Base-by-base conservation (phyloP, 2,797 vertebrate species). In the Hipposideros larvatus region DNA sequence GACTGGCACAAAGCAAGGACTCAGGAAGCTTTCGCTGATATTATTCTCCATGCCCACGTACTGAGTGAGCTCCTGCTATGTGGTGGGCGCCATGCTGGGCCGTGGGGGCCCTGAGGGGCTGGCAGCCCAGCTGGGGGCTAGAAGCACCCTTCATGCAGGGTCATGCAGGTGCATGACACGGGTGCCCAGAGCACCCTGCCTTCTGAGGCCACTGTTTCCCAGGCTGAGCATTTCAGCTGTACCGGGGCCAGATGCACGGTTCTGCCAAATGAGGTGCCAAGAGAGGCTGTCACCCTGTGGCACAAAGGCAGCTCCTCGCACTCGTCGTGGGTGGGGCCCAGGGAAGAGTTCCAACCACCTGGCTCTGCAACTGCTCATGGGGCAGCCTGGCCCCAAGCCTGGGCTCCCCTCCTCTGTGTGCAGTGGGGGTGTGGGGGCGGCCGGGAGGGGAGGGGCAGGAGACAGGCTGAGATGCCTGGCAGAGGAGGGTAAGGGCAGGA, bases 311-410 rank as follows among this genome's bases (percentile, higher is more conserved):
- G 86, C 71, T 10, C 77, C 7, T 78, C 4, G 2, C 59, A 4
- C 78, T 59, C 31, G 0, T 51, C 61, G 6, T 80, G 71, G 83
- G 91, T 11, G 34, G 71, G 59, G 87, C 70, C 19, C 46, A 1
- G 59, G 85, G 87, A 79, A 75, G 57, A 2, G 65, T 73, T 96
- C 70, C 74, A 41, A 70, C 91, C 87, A 90, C 96, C 91, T 93
- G 96, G 88, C 95, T 80, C 28, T 26, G 79, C 96, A 89, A 88
- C 90, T 90, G 97, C 84, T 90, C 85, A 11, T 0, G 14, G 75
- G 83, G 79, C 26, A 11, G 90, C 95, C 89, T 79, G 71, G 77
- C 80, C 79, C 79, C 9, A 4, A 4, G 89, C 66, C 92, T 51
- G 85, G 43, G 13, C 75, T 65, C 74, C 61, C 74, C 26, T 31